Evolutionary conservation across 2,888 invertebrate species (phyloP), one percentile per base, ranked within the genome.

Genomic region (Iselma pallidipennis): DNA sequence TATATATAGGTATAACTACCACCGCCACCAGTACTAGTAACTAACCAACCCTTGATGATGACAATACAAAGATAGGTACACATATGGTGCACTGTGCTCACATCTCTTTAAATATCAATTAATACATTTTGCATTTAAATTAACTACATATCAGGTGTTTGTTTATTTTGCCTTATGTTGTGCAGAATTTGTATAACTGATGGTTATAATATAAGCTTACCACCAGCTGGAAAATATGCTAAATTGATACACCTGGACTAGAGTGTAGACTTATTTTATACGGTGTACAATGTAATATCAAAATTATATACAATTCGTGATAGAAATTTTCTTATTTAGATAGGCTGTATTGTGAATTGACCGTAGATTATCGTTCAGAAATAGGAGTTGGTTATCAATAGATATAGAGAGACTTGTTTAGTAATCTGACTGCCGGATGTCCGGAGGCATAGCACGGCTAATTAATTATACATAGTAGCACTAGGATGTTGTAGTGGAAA

Each of bases 401-500:
- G 45, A 45, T 45, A 64, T 65, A 67, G 65, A 67, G 65, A 63
- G 59, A 45, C 45, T 10, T 21, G 21, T 45, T 21, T 21, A 10
- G 63, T 69, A 69, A 67, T 70, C 70, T 69, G 65, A 66, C 66
- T 59, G 63, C 53, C 69, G 71, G 71, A 71, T 63, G 66, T 71
- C 71, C 71, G 69, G 66, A 69, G 66, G 66, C 63, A 69, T 67
- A 69, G 67, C 67, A 69, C 67, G 67, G 60, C 66, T 68, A 71
- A 71, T 71, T 71, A 71, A 71, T 71, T 71, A 71, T 69, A 63
- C 63, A 63, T 59, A 63, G 55, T 63, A 59, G 52, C 55, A 56
- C 59, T 59, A 59, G 59, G 53, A 62, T 62, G 62, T 62, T 50
- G 53, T 54, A 63, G 49, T 21, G 16, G 45, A 45, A 45, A 63